Evolutionary conservation across 2,113 vertebrate genomes (phyloP), one percentile per base, ranked within the genome.

Genomic region (Etheostoma cragini): DNA sequence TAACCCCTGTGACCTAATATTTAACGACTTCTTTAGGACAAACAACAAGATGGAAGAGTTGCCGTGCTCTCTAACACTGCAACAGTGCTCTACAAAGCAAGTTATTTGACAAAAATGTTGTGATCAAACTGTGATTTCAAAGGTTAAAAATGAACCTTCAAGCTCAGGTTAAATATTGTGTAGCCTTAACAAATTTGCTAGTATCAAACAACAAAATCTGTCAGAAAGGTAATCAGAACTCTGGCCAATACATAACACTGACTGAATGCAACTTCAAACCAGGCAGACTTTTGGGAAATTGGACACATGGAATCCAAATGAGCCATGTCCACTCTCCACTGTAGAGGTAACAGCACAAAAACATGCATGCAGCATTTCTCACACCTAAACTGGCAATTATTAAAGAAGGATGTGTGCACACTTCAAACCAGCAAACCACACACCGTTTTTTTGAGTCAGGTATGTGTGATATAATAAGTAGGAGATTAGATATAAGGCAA

Each of bases 1-100:
- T 62, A 15, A 76, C 65, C 58, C 68, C 45, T 49, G 6, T 67
- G 72, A 60, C 67, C 33, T 74, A 53, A 65, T 61, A 17, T 60
- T 77, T 78, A 49, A 74, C 72, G 13, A 62, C 45, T 46, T 67
- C 53, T 35, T 61, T 8, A 1, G 30, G 33, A 30, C 15, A 65
- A 5, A 52, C 8, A 46, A 13, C 30, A 62, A 73, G 45, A 70
- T 33, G 33, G 56, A 46, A 54, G 24, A 68, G 21, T 16, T 15
- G 0, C 21, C 16, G 2, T 35, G n/a, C 64, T 67, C 47, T 56
- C n/a, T 61, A 22, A 22, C 38, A 38, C 38, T 38, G 10, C 30
- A 54, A 38, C 15, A 69, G 5, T 46, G 14, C 47, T 26, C 35
- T 24, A 6, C 42, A 52, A 53, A 68, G n/a, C 19, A 47, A 24